phyloP scores from a whole-genome alignment of 2,888 invertebrate genomes.

The Drosophila anomelani region DNA sequence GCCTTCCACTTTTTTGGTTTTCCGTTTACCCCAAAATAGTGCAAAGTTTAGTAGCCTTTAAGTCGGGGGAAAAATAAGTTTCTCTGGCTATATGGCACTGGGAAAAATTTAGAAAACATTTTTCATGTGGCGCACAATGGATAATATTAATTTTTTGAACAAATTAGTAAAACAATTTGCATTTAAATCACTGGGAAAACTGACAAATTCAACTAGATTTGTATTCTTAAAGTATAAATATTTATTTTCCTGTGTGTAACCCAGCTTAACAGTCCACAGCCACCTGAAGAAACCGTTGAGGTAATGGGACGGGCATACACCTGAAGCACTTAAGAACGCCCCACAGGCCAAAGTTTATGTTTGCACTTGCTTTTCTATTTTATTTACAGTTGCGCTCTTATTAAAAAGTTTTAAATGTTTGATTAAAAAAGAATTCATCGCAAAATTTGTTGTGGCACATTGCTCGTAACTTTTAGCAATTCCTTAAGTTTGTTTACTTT shows the following conservation, averaged over 20 bases:
- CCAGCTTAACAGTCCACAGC: not conserved
- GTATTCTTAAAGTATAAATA: not conserved
- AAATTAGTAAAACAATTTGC: no score
- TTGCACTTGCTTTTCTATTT: conserved; percentile 46
- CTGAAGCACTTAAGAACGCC: conserved; percentile 33
- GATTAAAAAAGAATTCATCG: conserved; percentile 71
- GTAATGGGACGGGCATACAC: conserved; percentile 8
- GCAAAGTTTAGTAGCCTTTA: conserved; percentile 30
- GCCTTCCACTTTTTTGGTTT: not conserved
- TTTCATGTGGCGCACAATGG: not conserved
- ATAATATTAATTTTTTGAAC: no score
- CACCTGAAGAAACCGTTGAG: conserved; percentile 1
- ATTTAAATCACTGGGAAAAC: not conserved
- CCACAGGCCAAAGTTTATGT: conserved; percentile 38
- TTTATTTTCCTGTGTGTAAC: not conserved
- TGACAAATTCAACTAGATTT: not conserved
- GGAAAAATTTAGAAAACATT: not conserved
- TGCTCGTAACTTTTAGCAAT: conserved; percentile 40
- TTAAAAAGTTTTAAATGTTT: conserved; percentile 77
- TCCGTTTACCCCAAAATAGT: conserved; percentile 27
- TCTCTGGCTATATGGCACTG: conserved; percentile 14
- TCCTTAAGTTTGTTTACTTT: conserved; percentile 34
- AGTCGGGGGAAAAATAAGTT: conserved; percentile 27
- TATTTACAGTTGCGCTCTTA: conserved; percentile 52
- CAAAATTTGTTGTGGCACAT: conserved; percentile 57